These are phyloP conservation scores for Acanthurus lineatus DNA, from an alignment of 2,797 vertebrate genomes.

Conservation along the genomic window DNA sequence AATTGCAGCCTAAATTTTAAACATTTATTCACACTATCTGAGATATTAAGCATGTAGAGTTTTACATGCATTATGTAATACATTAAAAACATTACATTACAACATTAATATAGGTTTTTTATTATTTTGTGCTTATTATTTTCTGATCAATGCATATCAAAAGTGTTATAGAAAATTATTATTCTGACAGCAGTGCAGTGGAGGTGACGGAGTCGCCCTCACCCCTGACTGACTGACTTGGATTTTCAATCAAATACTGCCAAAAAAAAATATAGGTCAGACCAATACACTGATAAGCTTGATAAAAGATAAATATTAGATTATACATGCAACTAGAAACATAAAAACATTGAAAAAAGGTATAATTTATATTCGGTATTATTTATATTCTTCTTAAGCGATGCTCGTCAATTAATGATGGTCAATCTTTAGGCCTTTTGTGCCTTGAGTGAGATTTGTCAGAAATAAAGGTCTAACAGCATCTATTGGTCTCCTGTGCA, in stretches of 20 bases:
- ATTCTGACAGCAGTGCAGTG: slow-evolving; percentile 8
- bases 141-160: slow-evolving; percentile 5
- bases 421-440: slow-evolving; percentile 26
- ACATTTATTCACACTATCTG: neutral
- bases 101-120: neutral
- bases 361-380: neutral
- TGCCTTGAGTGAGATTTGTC: slow-evolving; percentile 39
- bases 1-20: neutral
- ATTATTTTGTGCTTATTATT: slow-evolving; percentile 4
- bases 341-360: neutral
- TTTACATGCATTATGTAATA: too few relatives aligned
- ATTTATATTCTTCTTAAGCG: neutral
- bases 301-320: neutral
- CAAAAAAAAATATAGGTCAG: neutral
- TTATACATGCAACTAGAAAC: slow-evolving; percentile 6
- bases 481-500: slow-evolving; percentile 56
- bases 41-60: too few relatives aligned
- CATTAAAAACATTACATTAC: too few relatives aligned
- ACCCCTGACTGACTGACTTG: slow-evolving; percentile 2
- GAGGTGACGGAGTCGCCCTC: neutral
- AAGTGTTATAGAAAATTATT: neutral
- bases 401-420: slow-evolving; percentile 49
- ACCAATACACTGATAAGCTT: slow-evolving; percentile 1
- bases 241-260: neutral
- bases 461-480: slow-evolving; percentile 60